Percentiles rank a stretch among this genome's conserved stretches.
These are phyloP conservation scores for Chlorodrepanis virens DNA, from an alignment of 2,113 vertebrate genomes.

Conservation along the genomic window DNA sequence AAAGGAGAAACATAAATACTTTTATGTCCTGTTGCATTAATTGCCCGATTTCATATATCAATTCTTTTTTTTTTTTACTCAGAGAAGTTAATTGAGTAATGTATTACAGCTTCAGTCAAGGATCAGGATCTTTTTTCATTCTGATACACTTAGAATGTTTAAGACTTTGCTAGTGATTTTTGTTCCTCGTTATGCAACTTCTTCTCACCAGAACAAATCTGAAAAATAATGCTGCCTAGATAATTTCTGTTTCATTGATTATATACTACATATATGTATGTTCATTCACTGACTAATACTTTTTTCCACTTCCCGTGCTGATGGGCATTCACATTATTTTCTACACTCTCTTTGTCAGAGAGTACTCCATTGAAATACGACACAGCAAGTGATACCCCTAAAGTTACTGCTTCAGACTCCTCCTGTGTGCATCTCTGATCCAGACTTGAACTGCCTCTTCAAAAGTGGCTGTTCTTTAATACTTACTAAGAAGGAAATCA, in stretches of 20 bases:
- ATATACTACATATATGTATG: not conserved
- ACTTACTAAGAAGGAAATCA: not conserved
- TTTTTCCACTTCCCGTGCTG: not conserved
- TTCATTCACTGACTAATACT: not conserved
- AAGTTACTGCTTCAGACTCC: not conserved
- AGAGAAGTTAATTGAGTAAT: not conserved
- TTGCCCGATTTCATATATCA: not conserved
- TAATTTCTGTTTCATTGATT: not conserved
- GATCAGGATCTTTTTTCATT: not conserved
- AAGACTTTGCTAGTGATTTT: not conserved
- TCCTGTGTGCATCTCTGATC: not conserved
- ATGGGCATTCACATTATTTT: not conserved
- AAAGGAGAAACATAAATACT: not conserved
- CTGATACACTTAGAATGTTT: not conserved
- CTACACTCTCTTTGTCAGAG: not conserved
- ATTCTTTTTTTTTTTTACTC: not conserved
- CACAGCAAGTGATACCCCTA: not conserved
- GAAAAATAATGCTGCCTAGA: not conserved
- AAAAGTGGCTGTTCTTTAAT: not conserved
- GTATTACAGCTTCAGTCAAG: not conserved
- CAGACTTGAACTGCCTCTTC: not conserved
- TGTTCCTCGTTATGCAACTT: rapidly evolving
- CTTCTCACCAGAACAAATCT: not conserved
- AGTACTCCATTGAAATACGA: not conserved
- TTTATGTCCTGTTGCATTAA: not conserved